A percentile compares a stretch with the other conserved stretches of the same genome.
These are phyloP conservation scores for Diarsia mendica DNA, from an alignment of 2,888 invertebrate genomes.

Conservation along the genomic window DNA sequence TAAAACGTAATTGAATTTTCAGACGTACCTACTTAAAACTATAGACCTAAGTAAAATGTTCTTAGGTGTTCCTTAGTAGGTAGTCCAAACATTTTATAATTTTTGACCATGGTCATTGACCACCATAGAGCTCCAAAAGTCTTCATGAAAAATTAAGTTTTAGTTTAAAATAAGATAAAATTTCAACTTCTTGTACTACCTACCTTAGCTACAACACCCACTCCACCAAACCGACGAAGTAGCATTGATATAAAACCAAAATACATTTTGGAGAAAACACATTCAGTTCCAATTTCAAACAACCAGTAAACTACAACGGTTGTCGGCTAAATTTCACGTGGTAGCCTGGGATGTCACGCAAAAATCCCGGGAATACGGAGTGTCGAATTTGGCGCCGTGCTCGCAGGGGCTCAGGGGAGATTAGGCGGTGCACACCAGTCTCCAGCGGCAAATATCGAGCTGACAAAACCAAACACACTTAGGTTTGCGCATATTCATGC, in stretches of 20 bases:
- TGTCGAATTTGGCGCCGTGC: constrained; percentile 69
- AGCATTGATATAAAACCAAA: background rate
- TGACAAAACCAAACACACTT: constrained; percentile 63
- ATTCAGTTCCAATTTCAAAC: constrained; percentile 16
- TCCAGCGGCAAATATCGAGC: constrained; percentile 60
- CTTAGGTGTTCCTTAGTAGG: no score
- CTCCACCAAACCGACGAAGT: background rate
- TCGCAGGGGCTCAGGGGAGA: constrained; percentile 68
- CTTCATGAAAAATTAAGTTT: background rate
- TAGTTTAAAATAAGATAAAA: background rate
- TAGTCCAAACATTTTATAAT: no score
- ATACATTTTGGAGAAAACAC: background rate
- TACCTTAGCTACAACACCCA: background rate
- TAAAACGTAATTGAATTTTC: background rate
- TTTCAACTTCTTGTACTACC: background rate
- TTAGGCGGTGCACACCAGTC: constrained; percentile 68
- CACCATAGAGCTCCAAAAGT: background rate
- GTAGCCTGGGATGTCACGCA: constrained; percentile 51
- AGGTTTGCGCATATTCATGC: constrained; percentile 53
- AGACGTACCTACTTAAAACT: background rate
- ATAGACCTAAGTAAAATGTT: background rate
- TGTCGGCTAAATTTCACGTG: constrained; percentile 39
- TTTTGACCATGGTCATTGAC: background rate
- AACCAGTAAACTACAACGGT: constrained; percentile 14
- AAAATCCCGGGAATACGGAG: constrained; percentile 65